Conservation (phyloP, 2,888 invertebrate species). For the Acanthacorydalis orientalis region DNA sequence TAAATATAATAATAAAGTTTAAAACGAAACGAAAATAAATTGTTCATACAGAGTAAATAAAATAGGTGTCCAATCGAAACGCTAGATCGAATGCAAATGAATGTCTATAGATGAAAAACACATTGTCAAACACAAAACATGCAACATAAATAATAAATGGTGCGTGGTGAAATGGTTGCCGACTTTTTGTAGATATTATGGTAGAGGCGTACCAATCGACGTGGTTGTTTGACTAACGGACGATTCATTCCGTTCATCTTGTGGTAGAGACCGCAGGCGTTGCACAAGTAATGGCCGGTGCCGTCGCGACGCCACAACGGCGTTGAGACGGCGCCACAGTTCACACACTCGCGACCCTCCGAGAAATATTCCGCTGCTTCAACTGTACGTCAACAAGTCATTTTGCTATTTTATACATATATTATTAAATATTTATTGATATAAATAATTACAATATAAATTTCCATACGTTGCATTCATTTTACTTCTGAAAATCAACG, state of each 20-base stretch:
- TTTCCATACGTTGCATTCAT: too few species aligned
- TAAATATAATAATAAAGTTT: too few species aligned
- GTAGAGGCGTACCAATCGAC: slow-evolving; percentile 65
- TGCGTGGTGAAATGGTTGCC: not conserved
- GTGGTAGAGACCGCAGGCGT: slow-evolving; percentile 97
- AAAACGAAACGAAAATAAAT: not conserved
- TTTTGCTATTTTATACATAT: too few species aligned
- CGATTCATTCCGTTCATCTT: slow-evolving; percentile 93
- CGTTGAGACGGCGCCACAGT: slow-evolving; percentile 91
- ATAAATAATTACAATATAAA: too few species aligned
- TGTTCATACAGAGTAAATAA: not conserved
- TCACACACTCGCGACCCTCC: slow-evolving; percentile 94
- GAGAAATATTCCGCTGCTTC: slow-evolving; percentile 28
- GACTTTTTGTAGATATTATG: not conserved
- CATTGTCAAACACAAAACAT: not conserved
- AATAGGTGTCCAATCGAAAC: too few species aligned
- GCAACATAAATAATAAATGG: not conserved
- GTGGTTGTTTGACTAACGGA: slow-evolving; percentile 79
- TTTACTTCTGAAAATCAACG: too few species aligned
- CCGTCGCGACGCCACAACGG: slow-evolving; percentile 98
- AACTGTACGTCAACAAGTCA: slow-evolving; percentile 12
- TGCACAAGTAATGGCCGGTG: slow-evolving; percentile 98
- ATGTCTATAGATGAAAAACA: too few species aligned
- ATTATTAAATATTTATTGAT: too few species aligned
- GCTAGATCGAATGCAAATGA: too few species aligned